These are phyloP conservation scores for Aphaenogaster floridana DNA, from an alignment of 1,140 invertebrate genomes.

Conservation along the genomic window DNA sequence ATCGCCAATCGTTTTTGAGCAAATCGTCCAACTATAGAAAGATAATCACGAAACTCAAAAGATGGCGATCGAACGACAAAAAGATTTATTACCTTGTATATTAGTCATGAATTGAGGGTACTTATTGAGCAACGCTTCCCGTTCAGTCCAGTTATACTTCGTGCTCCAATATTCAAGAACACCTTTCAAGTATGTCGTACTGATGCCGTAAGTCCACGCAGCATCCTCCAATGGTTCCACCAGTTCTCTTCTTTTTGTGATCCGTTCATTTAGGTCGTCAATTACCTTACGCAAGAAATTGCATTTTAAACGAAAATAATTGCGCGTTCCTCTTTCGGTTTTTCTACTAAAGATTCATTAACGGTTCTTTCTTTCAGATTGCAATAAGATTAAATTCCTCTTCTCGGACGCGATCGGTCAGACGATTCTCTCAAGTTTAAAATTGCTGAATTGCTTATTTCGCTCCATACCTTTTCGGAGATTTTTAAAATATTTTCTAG, in stretches of 20 bases:
- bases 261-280: constrained; percentile 82
- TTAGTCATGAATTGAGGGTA: constrained; percentile 91
- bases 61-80: not conserved
- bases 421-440: not conserved
- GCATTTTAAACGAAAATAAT: not conserved
- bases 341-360: not conserved
- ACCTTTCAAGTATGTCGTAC: constrained; percentile 88
- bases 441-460: constrained; percentile 24
- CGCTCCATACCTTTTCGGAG: not conserved
- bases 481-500: constrained; percentile 27
- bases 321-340: constrained; percentile 39
- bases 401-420: not conserved
- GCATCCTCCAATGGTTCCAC: constrained; percentile 87
- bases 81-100: constrained; percentile 87
- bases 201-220: constrained; percentile 91
- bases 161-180: constrained; percentile 91
- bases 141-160: constrained; percentile 91
- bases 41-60: not conserved
- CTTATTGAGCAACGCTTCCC: constrained; percentile 90
- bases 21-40: not conserved
- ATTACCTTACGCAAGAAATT: constrained; percentile 78
- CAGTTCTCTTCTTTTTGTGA: constrained; percentile 84
- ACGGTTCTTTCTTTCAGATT: not conserved
- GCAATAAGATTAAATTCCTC: not conserved
- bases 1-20: not conserved